Percentiles rank a stretch among this genome's conserved stretches.
Evolutionary conservation across 30 jellyfish, hydroid and myxozoan species (phyloP).

Genomic region (Mastigias papua): DNA sequence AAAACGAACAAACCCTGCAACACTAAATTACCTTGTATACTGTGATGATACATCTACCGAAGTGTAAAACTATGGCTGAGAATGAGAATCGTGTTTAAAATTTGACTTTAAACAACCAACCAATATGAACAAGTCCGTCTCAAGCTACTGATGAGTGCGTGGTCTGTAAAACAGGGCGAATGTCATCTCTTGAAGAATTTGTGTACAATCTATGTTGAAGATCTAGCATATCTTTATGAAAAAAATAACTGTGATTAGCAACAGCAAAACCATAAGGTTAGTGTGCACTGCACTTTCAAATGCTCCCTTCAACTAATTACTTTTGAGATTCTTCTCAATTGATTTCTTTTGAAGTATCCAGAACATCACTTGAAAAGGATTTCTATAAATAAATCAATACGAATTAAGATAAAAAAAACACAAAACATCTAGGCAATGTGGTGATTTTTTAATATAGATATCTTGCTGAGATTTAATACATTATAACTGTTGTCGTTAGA

Average conservation of each 20-base stretch:
- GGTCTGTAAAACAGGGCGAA: not conserved
- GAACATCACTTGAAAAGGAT: not conserved
- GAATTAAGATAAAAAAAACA: not conserved
- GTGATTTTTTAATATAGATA: no score
- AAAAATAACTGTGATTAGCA: not conserved
- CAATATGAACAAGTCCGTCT: not conserved
- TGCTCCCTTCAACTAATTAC: slow-evolving; percentile 4
- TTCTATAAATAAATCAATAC: not conserved
- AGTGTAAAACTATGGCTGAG: no score
- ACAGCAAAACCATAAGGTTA: no score
- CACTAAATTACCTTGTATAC: no score
- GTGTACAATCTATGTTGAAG: not conserved
- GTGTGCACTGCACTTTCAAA: no score
- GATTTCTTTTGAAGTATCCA: not conserved
- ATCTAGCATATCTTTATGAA: not conserved
- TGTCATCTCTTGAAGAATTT: not conserved
- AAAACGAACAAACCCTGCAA: no score
- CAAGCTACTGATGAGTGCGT: not conserved
- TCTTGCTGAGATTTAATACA: not conserved
- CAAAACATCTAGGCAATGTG: no score
- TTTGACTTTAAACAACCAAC: not conserved
- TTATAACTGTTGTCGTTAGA: not conserved
- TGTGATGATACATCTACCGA: no score
- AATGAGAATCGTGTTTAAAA: not conserved
- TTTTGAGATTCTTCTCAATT: not conserved